Base-by-base conservation (phyloP, 2,888 invertebrate species). In the Apocheima hispidaria region DNA sequence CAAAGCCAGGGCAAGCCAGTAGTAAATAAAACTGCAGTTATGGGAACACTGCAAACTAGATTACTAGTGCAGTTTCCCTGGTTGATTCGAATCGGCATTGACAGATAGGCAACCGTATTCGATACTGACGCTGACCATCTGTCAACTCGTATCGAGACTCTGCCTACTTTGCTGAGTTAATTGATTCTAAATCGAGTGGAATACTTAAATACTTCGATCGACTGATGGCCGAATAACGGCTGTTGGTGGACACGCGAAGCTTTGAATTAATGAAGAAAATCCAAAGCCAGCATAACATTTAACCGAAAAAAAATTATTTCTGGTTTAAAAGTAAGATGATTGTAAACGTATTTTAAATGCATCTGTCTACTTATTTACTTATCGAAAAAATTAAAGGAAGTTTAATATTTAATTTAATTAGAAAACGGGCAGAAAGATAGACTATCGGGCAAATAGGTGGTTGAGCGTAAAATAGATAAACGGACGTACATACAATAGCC, bases 171-270 rank as follows among this genome's bases (percentile, higher is more conserved):
- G 30, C 60, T 50, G 16, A 38, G 21, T 55, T 51, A 60, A 55
- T 55, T 60, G 44, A 55, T 51, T 51, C 50, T 49, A 53, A 53
- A 60, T 53, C 46, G 20, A 33, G 33, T 51, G 12, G 56, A 38
- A 46, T 33, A 50, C 12, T 54, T 60, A 53, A 38, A 41, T 49
- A 23, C 5, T 35, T 14, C 23, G 60, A 60, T 60, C 50, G n/a
- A 40, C 18, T 55, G 55, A 55, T 55, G 50, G 18, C 60, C 50
- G 60, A 55, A 5, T 60, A 60, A 55, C 60, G 60, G 60, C 21
- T n/a, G 23, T 23, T 23, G 9, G n/a, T 38, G 2, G 49, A 35
- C 54, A 54, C 60, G 59, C 53, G 7, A 36, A 10, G 33, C 10
- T 23, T 48, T n/a, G 14, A 38, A 38, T 0, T 49, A 9, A 6